Evolutionary conservation across 1,140 invertebrate genomes (phyloP).

Genomic region (Macrocentrus cingulum): DNA sequence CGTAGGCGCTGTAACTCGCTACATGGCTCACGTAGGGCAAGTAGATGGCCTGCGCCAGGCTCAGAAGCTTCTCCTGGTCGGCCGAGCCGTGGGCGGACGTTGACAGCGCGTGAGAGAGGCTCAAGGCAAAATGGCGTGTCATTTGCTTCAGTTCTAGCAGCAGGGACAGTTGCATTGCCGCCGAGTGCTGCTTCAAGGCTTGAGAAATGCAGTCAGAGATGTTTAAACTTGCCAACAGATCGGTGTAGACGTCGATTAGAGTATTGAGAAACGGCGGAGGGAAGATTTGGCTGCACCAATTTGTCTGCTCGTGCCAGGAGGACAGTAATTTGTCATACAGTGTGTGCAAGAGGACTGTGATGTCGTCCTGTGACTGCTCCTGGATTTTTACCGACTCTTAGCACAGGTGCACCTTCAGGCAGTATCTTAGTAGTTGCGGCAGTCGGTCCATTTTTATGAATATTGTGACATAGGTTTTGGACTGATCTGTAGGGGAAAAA

Average conservation of each 20-base stretch:
- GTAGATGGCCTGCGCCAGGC: conserved; percentile 65
- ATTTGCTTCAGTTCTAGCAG: conserved; percentile 69
- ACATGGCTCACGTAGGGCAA: conserved; percentile 64
- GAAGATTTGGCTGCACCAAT: conserved; percentile 77
- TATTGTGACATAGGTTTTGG: conserved; percentile 71
- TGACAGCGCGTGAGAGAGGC: conserved; percentile 61
- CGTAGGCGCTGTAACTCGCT: conserved; percentile 65
- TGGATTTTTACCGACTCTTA: conserved; percentile 69
- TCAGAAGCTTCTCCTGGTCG: conserved; percentile 40
- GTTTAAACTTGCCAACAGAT: conserved; percentile 62
- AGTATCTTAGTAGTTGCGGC: conserved; percentile 80
- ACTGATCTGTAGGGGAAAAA: conserved; percentile 64
- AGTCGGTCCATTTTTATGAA: conserved; percentile 75
- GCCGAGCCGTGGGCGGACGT: conserved; percentile 44
- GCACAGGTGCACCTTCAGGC: conserved; percentile 71
- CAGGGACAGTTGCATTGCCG: conserved; percentile 64
- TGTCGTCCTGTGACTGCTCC: conserved; percentile 66
- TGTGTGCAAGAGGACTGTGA: conserved; percentile 62
- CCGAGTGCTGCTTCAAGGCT: conserved; percentile 65
- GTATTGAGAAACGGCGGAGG: conserved; percentile 58
- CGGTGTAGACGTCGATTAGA: conserved; percentile 66
- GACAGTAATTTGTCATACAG: conserved; percentile 74
- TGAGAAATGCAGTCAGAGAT: conserved; percentile 64
- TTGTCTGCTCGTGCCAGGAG: conserved; percentile 75
- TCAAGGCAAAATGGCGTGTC: conserved; percentile 66